Evolutionary conservation across 2,797 vertebrate species (phyloP).

Genomic region (Gymnothorax javanicus): DNA sequence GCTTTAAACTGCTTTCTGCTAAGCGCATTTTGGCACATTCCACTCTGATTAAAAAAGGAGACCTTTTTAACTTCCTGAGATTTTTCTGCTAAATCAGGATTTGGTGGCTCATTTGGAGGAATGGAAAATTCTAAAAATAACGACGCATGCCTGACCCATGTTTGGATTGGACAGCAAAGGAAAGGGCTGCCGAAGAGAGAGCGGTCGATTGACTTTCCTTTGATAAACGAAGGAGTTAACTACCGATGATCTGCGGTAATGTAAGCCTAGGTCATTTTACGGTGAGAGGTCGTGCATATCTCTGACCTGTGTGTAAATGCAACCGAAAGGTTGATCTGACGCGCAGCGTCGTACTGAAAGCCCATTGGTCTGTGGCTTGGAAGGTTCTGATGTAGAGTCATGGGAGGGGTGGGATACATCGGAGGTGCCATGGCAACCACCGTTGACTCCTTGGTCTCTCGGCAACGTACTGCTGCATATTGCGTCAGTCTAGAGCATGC

Average conservation of each 20-base stretch:
- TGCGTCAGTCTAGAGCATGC: conserved; percentile 73
- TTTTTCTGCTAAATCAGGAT: background rate
- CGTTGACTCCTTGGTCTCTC: conserved; percentile 71
- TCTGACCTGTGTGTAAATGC: background rate
- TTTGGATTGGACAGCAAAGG: background rate
- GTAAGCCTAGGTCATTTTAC: background rate
- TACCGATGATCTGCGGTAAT: background rate
- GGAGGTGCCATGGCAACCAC: conserved; percentile 71
- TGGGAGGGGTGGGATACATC: conserved; percentile 63
- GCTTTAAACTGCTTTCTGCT: background rate
- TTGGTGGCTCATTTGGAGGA: background rate
- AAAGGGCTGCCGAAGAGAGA: background rate
- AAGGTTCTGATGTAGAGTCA: background rate
- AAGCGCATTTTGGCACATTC: background rate
- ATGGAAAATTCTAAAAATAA: background rate
- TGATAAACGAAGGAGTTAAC: background rate
- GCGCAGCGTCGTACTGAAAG: conserved; percentile 42
- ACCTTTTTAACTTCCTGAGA: background rate
- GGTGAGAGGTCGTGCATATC: background rate
- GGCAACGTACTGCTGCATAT: conserved; percentile 73
- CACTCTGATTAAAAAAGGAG: background rate
- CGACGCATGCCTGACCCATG: background rate
- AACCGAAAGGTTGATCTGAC: conserved; percentile 41
- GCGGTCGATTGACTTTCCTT: background rate
- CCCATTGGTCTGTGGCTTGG: background rate